Conservation (phyloP, 2,113 vertebrate genomes). For the Oostethus manadensis region DNA sequence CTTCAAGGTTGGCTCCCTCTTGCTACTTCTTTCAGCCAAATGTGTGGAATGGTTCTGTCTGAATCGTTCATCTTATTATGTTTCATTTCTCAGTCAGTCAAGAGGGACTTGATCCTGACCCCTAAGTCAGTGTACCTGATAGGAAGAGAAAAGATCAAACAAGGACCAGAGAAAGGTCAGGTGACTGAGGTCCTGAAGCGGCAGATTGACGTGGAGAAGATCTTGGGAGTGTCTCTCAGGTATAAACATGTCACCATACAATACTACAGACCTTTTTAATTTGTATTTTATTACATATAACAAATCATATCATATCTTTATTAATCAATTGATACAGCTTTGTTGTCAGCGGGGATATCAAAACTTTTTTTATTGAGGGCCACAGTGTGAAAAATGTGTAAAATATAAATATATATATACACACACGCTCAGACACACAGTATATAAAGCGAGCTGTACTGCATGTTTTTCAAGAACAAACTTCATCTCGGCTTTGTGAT, state of each 20-base stretch:
- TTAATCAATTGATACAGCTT: too few relatives aligned
- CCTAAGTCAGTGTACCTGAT: conserved; percentile 92
- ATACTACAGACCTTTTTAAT: too few relatives aligned
- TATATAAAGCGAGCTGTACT: too few relatives aligned
- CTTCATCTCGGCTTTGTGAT: too few relatives aligned
- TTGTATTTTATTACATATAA: background rate
- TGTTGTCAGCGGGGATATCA: too few relatives aligned
- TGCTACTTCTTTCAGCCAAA: background rate
- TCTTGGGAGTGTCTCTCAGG: conserved; percentile 89
- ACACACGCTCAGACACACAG: too few relatives aligned
- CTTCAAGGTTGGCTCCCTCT: conserved; percentile 81
- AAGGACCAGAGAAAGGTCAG: conserved; percentile 89
- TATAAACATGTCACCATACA: conserved; percentile 41
- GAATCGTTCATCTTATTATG: background rate
- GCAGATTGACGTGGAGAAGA: conserved; percentile 84
- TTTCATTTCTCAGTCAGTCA: conserved; percentile 74
- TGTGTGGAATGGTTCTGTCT: background rate
- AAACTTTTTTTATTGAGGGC: too few relatives aligned
- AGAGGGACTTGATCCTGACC: conserved; percentile 91
- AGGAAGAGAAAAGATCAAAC: conserved; percentile 91
- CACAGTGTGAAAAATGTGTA: too few relatives aligned
- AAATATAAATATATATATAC: too few relatives aligned
- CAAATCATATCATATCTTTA: too few relatives aligned
- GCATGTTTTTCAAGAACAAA: too few relatives aligned
- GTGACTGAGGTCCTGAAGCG: conserved; percentile 93